Percentiles rank a stretch among this genome's conserved stretches.
Conservation (phyloP, 2,888 invertebrate genomes). For the Galerucella pusilla region DNA sequence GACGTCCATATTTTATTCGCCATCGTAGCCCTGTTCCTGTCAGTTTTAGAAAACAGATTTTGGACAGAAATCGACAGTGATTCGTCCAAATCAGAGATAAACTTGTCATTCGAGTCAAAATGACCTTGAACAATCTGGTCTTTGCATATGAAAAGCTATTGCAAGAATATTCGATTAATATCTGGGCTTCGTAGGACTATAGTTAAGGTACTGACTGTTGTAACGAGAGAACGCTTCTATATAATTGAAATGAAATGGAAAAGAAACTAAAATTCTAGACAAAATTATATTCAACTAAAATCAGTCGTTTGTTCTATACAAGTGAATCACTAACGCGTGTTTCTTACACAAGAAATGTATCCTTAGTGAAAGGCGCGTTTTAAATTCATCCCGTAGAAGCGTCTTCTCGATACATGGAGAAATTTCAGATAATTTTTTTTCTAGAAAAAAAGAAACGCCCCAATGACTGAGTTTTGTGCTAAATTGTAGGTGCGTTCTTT, state of each 20-base stretch:
- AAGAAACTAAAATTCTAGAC: conserved; percentile 38
- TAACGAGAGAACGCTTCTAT: conserved; percentile 19
- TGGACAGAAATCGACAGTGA: no score
- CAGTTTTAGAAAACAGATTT: no score
- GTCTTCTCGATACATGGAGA: conserved; percentile 8
- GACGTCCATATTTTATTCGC: no score
- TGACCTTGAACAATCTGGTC: not conserved
- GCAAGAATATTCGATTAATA: no score
- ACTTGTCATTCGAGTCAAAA: no score
- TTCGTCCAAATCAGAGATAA: no score
- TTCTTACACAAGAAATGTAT: not conserved
- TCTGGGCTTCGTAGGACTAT: not conserved
- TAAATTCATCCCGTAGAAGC: conserved; percentile 4
- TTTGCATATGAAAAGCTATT: not conserved
- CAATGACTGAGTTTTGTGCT: conserved; percentile 15
- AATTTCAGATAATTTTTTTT: conserved; percentile 9
- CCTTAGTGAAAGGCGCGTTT: not conserved
- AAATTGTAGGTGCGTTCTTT: no score
- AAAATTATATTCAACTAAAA: conserved; percentile 22
- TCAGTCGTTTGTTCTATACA: conserved; percentile 4
- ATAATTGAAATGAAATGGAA: conserved; percentile 23
- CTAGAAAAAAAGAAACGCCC: conserved; percentile 15
- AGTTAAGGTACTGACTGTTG: conserved; percentile 8
- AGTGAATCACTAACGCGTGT: conserved; percentile 1
- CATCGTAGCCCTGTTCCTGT: no score